Evolutionary conservation across 2,113 vertebrate species (phyloP).

Genomic region (Trematocara marginatum): DNA sequence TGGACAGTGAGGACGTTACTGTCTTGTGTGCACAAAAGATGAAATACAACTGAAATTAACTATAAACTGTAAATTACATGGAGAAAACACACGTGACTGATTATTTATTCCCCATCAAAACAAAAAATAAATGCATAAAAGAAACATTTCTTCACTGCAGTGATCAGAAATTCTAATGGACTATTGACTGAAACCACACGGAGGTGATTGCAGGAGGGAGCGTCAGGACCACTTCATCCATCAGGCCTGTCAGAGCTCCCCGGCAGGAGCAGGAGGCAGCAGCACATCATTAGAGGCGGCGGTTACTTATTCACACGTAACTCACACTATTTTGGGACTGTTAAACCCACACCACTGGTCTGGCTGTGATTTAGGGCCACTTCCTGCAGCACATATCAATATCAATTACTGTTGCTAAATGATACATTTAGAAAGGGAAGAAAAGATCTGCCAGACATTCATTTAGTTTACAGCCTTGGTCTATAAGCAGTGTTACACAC

Average conservation of each 20-base stretch:
- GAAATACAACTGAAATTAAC: not conserved
- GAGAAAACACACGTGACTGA: not conserved
- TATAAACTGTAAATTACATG: not conserved
- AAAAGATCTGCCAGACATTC: slow-evolving; percentile 31
- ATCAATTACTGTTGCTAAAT: slow-evolving; percentile 66
- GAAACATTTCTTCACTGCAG: slow-evolving; percentile 69
- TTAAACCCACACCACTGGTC: slow-evolving; percentile 29
- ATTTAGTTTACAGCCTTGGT: slow-evolving; percentile 22
- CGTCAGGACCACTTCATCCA: slow-evolving; percentile 68
- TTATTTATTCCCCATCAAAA: not conserved
- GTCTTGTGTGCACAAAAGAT: not conserved
- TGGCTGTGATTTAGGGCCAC: slow-evolving; percentile 61
- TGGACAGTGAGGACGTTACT: not conserved
- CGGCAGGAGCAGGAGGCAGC: slow-evolving; percentile 39
- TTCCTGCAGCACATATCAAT: slow-evolving; percentile 60
- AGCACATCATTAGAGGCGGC: slow-evolving; percentile 65
- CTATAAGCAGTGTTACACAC: not conserved
- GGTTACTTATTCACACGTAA: slow-evolving; percentile 62
- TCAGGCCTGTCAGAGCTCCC: slow-evolving; percentile 51
- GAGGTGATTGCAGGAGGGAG: slow-evolving; percentile 63
- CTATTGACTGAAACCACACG: slow-evolving; percentile 77
- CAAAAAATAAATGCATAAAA: not conserved
- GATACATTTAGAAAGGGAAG: slow-evolving; percentile 50
- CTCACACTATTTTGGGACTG: slow-evolving; percentile 45
- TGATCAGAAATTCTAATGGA: slow-evolving; percentile 82